Base-by-base conservation (phyloP, 1,140 invertebrate genomes). In the Drosophila lowei region DNA sequence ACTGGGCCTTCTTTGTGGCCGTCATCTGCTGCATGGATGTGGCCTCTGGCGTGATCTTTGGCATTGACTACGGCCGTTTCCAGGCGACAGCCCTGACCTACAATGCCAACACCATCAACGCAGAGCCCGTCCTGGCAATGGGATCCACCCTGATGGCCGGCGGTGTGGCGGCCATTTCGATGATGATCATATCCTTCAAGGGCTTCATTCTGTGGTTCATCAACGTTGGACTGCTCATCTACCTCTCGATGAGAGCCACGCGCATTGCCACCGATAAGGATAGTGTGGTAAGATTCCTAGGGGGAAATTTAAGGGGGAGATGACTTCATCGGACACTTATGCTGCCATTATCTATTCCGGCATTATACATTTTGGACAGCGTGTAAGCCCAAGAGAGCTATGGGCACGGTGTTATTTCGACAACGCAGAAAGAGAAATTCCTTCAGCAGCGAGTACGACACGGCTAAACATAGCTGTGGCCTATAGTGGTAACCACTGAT, bases 101-200 rank as follows among this genome's bases (percentile, higher is more conserved):
- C 0, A 81, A 90, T 71, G 66, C 88, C 21, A 78, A 84, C 38
- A 23, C 11, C 4, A 50, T 81, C 0, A 79, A 90, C 53, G 28
- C 7, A 0, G 79, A 62, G 2, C 0, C 0, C 0, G 18, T 90
- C 1, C 4, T 78, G n/a, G 65, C 83, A 0, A 25, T 72, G 44
- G 79, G 75, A 16, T 63, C 63, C 6, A 74, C 89, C 30, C 28
- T 90, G 0, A 49, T 90, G 0, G 72, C 84, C 11, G 90, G 66
- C 1, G 74, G 55, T 34, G 77, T 84, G 15, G 75, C 76, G 5
- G 64, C 90, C 18, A 85, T 90, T 0, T 55, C 89, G 6, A 90
- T 91, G 90, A 88, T 91, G 89, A 72, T 90, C 23, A 83, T 91
- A n/a, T 75, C 90, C 2, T 85, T 91, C 42, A 90, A 91, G 56